phyloP scores from a whole-genome alignment of 2,113 vertebrate species.

The Hipposideros armiger region DNA sequence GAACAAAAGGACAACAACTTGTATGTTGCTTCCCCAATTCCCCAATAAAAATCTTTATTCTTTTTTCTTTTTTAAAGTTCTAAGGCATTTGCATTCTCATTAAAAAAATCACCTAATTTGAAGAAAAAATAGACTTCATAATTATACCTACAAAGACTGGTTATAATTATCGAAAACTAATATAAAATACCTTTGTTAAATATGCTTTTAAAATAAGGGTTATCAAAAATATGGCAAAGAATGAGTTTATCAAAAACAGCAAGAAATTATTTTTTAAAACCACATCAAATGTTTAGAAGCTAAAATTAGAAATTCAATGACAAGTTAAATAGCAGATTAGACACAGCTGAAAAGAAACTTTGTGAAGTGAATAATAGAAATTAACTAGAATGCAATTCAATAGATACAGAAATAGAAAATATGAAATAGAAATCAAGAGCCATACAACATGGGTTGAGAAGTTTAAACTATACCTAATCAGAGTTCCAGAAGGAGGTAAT shows the following conservation, averaged over 20 bases:
- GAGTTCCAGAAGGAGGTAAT: background rate
- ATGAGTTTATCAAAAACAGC: background rate
- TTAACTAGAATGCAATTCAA: background rate
- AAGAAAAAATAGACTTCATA: background rate
- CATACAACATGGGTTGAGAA: background rate
- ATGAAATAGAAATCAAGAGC: background rate
- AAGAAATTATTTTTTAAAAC: constrained; percentile 19
- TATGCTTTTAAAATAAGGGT: background rate
- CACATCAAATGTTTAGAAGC: constrained; percentile 16
- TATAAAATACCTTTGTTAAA: background rate
- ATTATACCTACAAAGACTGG: background rate
- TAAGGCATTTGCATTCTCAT: background rate
- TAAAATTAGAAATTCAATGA: constrained; percentile 21
- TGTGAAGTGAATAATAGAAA: constrained; percentile 6
- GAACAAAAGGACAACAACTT: no score
- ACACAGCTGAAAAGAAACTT: constrained; percentile 1
- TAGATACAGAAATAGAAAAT: background rate
- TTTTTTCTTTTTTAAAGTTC: background rate
- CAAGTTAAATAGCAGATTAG: background rate
- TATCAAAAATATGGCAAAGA: constrained; percentile 20
- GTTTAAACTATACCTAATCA: background rate
- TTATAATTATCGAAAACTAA: background rate
- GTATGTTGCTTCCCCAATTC: no score
- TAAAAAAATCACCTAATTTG: background rate
- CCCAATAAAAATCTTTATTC: no score